Evolutionary conservation across 1,140 invertebrate genomes (phyloP).

Genomic region (Cylas formicarius): DNA sequence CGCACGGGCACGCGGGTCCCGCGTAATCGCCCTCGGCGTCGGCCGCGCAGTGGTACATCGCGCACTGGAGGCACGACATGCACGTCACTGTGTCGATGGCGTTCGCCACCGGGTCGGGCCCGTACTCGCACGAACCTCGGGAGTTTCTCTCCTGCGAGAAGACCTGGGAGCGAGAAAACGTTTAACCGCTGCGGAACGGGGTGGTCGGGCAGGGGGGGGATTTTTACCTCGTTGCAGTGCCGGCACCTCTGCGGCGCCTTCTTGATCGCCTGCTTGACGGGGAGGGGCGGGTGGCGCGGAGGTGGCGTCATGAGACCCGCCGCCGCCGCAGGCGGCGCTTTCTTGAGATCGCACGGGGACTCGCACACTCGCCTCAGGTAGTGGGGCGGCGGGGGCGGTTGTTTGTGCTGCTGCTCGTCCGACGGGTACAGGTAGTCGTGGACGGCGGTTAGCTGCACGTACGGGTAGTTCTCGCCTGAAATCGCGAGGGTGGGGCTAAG

Average conservation of each 20-base stretch:
- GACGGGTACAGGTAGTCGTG: constrained; percentile 81
- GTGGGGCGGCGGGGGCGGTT: constrained; percentile 41
- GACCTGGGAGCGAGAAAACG: constrained; percentile 34
- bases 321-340: constrained; percentile 38
- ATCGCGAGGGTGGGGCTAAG: too few relatives aligned
- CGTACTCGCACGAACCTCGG: constrained; percentile 78
- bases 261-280: constrained; percentile 16
- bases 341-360: constrained; percentile 54
- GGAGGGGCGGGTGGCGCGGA: constrained; percentile 19
- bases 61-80: constrained; percentile 69
- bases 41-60: constrained; percentile 89
- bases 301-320: too few relatives aligned
- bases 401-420: constrained; percentile 51
- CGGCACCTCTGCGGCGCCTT: constrained; percentile 36
- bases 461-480: constrained; percentile 64
- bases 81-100: constrained; percentile 79
- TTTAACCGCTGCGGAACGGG: constrained; percentile 38
- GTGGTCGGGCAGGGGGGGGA: neutral
- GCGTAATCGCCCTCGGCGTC: constrained; percentile 75
- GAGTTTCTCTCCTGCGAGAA: constrained; percentile 73
- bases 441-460: constrained; percentile 74
- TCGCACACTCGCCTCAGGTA: too few relatives aligned
- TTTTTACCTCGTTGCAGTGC: constrained; percentile 47
- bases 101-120: constrained; percentile 73
- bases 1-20: constrained; percentile 68